phyloP scores from a whole-genome alignment of 2,797 vertebrate genomes.

The Sebastolobus altivelis region DNA sequence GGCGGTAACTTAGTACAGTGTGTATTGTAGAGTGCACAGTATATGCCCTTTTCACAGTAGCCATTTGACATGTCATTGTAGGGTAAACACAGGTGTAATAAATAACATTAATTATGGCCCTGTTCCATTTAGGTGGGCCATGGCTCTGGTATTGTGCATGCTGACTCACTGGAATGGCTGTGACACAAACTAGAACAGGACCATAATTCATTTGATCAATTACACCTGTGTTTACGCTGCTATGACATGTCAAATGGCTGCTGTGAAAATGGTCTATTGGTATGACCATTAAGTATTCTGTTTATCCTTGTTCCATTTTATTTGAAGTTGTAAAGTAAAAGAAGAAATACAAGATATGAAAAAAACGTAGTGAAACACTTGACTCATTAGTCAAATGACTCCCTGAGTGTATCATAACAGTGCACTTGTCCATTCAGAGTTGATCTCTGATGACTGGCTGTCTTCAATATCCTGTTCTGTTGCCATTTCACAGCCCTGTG shows the following conservation, averaged over 20 bases:
- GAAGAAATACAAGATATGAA: background rate
- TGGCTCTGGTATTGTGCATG: no score
- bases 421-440: background rate
- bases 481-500: constrained; percentile 16
- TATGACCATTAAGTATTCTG: background rate
- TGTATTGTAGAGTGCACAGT: background rate
- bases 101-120: background rate
- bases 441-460: constrained; percentile 1
- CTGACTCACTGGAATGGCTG: no score
- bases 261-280: background rate
- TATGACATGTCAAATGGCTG: no score
- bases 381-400: background rate
- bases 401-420: background rate
- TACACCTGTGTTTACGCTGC: no score
- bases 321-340: background rate
- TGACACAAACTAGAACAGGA: no score
- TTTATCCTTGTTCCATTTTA: background rate
- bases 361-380: background rate
- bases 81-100: no score
- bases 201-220: no score
- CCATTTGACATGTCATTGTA: no score
- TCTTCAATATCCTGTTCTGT: constrained; percentile 8
- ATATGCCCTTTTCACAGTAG: no score
- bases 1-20: no score
- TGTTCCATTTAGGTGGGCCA: no score